phyloP scores from a whole-genome alignment of 2,113 vertebrate species.

The Pongo abelii region DNA sequence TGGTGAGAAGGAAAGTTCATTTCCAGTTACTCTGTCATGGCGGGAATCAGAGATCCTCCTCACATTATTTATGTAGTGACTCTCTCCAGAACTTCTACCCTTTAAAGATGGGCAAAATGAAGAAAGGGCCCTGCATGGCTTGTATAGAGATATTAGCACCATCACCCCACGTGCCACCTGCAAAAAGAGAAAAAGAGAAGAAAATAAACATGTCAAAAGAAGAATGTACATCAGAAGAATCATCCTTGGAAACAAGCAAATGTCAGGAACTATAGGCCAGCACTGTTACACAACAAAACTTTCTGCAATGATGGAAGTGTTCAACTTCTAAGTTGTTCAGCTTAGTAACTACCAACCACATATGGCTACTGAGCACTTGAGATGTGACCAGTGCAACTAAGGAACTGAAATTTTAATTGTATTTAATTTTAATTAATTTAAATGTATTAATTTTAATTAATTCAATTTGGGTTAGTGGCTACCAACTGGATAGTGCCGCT shows the following conservation, averaged over 20 bases:
- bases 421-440: background rate
- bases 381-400: background rate
- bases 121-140: background rate
- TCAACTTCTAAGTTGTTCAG: background rate
- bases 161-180: background rate
- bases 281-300: background rate
- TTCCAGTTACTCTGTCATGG: background rate
- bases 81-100: background rate
- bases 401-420: background rate
- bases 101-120: constrained; percentile 40
- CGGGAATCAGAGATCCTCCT: background rate
- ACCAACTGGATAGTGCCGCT: background rate
- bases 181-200: background rate
- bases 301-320: background rate
- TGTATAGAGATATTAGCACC: background rate
- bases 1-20: background rate
- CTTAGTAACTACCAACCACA: background rate
- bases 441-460: background rate
- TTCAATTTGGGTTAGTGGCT: constrained; percentile 20
- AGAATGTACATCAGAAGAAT: background rate
- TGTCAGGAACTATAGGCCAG: background rate
- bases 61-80: background rate
- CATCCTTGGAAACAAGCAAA: background rate
- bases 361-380: background rate
- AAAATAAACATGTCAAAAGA: background rate